These are phyloP conservation scores for Anolis carolinensis DNA, from an alignment of 2,113 vertebrate species.

Conservation along the genomic window DNA sequence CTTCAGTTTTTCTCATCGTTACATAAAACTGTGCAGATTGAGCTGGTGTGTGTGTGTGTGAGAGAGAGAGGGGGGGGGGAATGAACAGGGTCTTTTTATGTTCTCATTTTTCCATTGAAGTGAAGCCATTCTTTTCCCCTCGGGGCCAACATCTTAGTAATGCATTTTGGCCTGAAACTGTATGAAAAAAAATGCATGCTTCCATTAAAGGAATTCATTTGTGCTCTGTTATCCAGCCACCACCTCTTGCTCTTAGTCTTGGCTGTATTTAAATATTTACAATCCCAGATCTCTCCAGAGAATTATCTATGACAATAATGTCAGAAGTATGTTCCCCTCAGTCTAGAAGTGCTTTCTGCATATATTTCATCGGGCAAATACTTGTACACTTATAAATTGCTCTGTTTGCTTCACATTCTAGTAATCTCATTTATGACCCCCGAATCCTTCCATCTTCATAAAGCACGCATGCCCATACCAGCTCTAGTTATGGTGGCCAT, in stretches of 20 bases:
- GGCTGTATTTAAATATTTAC: conserved; percentile 10
- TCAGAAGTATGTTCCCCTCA: background rate
- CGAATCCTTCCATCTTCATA: background rate
- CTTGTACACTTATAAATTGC: background rate
- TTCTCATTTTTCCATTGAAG: conserved; percentile 31
- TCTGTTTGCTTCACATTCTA: background rate
- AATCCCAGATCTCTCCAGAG: background rate
- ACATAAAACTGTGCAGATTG: conserved; percentile 33
- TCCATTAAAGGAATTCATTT: background rate
- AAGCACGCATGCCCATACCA: background rate
- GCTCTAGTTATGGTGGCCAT: background rate
- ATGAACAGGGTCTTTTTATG: conserved; percentile 23
- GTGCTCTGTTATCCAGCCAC: background rate
- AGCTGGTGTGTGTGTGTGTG: background rate
- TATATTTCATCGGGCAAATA: background rate
- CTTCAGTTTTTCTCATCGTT: conserved; percentile 42
- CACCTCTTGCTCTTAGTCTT: background rate
- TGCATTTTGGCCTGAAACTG: conserved; percentile 38
- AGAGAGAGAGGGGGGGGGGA: background rate
- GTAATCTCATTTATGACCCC: background rate
- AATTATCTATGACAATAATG: background rate
- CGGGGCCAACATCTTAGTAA: conserved; percentile 41
- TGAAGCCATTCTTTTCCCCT: conserved; percentile 58
- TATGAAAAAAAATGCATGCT: conserved; percentile 38
- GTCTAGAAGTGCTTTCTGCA: background rate